Conservation (phyloP, 2,888 invertebrate species). For the Petrolisthes cinctipes region DNA sequence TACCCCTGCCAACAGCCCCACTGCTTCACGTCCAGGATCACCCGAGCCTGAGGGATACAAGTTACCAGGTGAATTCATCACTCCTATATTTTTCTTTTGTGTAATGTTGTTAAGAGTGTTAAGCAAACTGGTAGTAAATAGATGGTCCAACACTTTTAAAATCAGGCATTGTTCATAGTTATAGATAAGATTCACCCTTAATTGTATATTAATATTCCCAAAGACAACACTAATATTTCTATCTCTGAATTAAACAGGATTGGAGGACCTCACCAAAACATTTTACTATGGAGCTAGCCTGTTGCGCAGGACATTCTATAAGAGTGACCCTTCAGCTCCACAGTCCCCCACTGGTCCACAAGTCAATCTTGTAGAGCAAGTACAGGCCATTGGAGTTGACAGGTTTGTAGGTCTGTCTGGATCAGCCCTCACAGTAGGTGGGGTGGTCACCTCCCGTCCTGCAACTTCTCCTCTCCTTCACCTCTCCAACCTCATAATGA, state of each 20-base stretch:
- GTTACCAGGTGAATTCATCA: constrained; percentile 53
- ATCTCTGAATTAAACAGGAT: constrained; percentile 24
- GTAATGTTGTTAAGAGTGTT: too few species aligned
- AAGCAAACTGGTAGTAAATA: too few species aligned
- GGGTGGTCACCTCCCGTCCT: constrained; percentile 61
- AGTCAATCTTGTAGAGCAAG: constrained; percentile 58
- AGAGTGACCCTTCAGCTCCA: constrained; percentile 54
- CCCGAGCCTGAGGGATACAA: constrained; percentile 57
- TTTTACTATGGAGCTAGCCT: constrained; percentile 62
- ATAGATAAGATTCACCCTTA: too few species aligned
- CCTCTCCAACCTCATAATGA: constrained; percentile 63
- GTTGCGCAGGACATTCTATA: constrained; percentile 64
- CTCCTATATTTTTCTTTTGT: too few species aligned
- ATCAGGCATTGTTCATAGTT: too few species aligned
- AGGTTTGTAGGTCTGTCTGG: constrained; percentile 45
- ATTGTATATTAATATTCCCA: too few species aligned
- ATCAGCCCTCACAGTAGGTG: constrained; percentile 54
- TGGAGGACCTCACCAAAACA: constrained; percentile 59
- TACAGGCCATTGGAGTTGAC: constrained; percentile 56
- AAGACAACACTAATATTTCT: too few species aligned
- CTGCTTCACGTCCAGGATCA: constrained; percentile 73
- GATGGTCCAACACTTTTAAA: too few species aligned
- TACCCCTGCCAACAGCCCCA: constrained; percentile 89
- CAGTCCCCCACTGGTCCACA: constrained; percentile 50
- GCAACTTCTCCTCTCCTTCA: constrained; percentile 64